These are phyloP conservation scores for Apotomis turbidana DNA, from an alignment of 2,888 invertebrate genomes.

Conservation along the genomic window DNA sequence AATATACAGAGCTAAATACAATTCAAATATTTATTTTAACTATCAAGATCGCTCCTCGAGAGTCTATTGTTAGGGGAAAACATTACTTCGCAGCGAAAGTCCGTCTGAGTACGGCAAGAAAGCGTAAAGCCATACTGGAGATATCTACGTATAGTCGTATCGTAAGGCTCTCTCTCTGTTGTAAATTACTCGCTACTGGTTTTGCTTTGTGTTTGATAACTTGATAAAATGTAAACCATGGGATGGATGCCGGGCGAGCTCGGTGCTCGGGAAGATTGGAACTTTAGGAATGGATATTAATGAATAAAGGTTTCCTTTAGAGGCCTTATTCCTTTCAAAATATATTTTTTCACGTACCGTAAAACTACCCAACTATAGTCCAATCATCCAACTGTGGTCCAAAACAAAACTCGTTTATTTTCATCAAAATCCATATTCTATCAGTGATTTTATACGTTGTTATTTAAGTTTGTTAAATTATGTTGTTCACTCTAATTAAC, in stretches of 20 bases:
- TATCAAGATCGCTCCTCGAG: slow-evolving; percentile 40
- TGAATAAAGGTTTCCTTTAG: too few species aligned
- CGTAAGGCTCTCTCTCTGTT: slow-evolving; percentile 34
- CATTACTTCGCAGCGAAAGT: slow-evolving; percentile 41
- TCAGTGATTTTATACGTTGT: too few species aligned
- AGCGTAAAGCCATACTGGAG: slow-evolving; percentile 38
- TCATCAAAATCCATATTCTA: too few species aligned
- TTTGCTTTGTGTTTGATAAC: slow-evolving; percentile 26
- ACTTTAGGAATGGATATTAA: background rate
- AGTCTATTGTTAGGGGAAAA: slow-evolving; percentile 32
- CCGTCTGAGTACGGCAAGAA: slow-evolving; percentile 37
- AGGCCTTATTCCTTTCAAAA: too few species aligned
- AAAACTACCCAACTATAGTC: too few species aligned
- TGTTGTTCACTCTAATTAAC: too few species aligned
- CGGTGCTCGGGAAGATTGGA: background rate
- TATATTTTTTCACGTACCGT: too few species aligned
- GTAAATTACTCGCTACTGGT: slow-evolving; percentile 33
- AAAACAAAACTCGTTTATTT: too few species aligned
- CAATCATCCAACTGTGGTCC: too few species aligned
- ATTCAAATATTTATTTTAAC: slow-evolving; percentile 41
- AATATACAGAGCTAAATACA: slow-evolving; percentile 33
- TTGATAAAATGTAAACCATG: slow-evolving; percentile 29
- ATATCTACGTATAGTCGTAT: slow-evolving; percentile 26
- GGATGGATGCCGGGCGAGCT: background rate
- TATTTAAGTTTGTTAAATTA: too few species aligned